Conservation (phyloP, 2,797 vertebrate species). For the Silurus aristotelis region DNA sequence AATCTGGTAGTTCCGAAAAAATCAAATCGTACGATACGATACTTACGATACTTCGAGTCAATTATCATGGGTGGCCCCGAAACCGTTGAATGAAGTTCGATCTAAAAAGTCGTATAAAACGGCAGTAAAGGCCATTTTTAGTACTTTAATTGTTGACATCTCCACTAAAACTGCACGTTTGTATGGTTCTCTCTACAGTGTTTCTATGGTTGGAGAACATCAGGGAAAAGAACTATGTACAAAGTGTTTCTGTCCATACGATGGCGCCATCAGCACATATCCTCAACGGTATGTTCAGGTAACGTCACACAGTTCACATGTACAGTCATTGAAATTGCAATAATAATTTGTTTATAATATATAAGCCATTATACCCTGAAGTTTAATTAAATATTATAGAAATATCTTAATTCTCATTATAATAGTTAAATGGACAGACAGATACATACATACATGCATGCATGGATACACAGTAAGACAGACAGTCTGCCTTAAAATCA, state of each 20-base stretch:
- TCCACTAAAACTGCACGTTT: not conserved
- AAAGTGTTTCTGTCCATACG: constrained; percentile 9
- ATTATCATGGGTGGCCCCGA: not conserved
- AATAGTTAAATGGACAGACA: not conserved
- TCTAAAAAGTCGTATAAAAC: not conserved
- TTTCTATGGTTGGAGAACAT: not conserved
- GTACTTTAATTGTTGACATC: not conserved
- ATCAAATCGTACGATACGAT: not conserved
- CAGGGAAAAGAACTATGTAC: not conserved
- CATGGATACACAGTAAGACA: not conserved
- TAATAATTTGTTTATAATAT: not conserved
- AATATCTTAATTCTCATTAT: no score
- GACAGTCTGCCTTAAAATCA: not conserved
- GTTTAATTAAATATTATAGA: not conserved
- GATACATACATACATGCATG: not conserved
- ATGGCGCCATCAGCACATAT: constrained; percentile 1
- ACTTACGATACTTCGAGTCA: not conserved
- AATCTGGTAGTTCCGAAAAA: not conserved
- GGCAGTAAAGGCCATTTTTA: no score
- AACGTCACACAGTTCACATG: not conserved
- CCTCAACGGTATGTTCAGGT: no score
- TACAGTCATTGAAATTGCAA: not conserved
- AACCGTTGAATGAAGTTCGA: not conserved
- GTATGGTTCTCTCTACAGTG: not conserved
- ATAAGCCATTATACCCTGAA: no score